These are phyloP conservation scores for Brachypalpus laphriformis DNA, from an alignment of 2,888 invertebrate species.

Conservation along the genomic window DNA sequence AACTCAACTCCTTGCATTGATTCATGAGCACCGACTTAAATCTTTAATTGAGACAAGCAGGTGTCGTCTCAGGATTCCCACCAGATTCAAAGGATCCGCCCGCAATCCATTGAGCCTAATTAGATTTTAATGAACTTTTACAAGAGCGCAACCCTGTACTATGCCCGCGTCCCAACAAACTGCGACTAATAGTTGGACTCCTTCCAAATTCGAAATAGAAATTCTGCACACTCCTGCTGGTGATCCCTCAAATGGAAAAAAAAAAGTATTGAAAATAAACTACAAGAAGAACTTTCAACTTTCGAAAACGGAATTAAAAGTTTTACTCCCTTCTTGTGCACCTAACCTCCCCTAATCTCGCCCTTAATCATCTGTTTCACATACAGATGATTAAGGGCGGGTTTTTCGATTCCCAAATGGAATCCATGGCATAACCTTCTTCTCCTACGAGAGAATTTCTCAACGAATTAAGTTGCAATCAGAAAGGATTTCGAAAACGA, in stretches of 20 bases:
- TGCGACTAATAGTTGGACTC: constrained; percentile 64
- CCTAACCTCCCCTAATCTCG: background rate
- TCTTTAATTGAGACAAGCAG: constrained; percentile 24
- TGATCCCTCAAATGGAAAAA: background rate
- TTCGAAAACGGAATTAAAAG: constrained; percentile 65
- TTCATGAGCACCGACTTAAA: constrained; percentile 17
- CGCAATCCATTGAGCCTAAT: constrained; percentile 53
- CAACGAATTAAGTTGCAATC: constrained; percentile 68
- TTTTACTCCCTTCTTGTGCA: constrained; percentile 11
- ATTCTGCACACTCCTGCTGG: background rate
- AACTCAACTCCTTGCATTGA: background rate
- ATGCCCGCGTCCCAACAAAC: constrained; percentile 24
- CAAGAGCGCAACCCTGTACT: constrained; percentile 13
- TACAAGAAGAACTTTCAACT: constrained; percentile 63
- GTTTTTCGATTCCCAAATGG: background rate
- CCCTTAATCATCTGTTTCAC: constrained; percentile 5
- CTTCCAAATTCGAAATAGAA: constrained; percentile 49
- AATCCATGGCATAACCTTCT: constrained; percentile 32
- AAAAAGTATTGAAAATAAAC: constrained; percentile 13
- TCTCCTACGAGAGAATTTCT: constrained; percentile 17
- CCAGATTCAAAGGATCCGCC: background rate
- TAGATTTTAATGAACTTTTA: constrained; percentile 69
- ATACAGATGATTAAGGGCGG: constrained; percentile 33
- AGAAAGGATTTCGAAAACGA: constrained; percentile 67
- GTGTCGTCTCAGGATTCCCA: constrained; percentile 21